A percentile compares a stretch with the other conserved stretches of the same genome.
Evolutionary conservation across 2,113 vertebrate species (phyloP).

Genomic region (Halichoeres trimaculatus): DNA sequence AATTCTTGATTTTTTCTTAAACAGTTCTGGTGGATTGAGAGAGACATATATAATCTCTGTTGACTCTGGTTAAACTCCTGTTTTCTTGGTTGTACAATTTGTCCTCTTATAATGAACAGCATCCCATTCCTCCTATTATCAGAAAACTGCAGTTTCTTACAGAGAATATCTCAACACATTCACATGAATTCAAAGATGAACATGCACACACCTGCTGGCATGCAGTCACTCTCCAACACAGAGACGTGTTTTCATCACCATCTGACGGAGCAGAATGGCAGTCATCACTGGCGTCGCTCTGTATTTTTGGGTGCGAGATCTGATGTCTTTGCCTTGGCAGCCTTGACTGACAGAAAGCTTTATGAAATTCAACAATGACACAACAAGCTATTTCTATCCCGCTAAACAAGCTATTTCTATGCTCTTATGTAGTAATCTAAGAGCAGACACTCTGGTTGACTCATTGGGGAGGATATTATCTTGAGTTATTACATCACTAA

Average conservation of each 20-base stretch:
- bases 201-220: slow-evolving; percentile 5
- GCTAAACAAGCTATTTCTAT: background rate
- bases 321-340: slow-evolving; percentile 28
- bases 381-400: slow-evolving; percentile 8
- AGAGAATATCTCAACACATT: background rate
- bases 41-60: slow-evolving; percentile 20
- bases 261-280: slow-evolving; percentile 27
- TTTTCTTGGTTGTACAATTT: slow-evolving; percentile 14
- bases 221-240: slow-evolving; percentile 5
- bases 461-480: background rate
- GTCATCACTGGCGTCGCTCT: slow-evolving; percentile 10
- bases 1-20: no score
- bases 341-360: slow-evolving; percentile 30
- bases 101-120: slow-evolving; percentile 9
- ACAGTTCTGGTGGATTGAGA: background rate
- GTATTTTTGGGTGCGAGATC: slow-evolving; percentile 44
- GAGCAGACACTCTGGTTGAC: background rate
- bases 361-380: slow-evolving; percentile 28
- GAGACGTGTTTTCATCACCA: slow-evolving; percentile 16
- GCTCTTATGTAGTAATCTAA: slow-evolving; percentile 8
- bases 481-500: slow-evolving; percentile 6
- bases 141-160: slow-evolving; percentile 44
- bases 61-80: slow-evolving; percentile 15
- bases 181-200: slow-evolving; percentile 10
- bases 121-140: slow-evolving; percentile 38